Base-by-base conservation (phyloP, 2,888 invertebrate species). In the Euphydryas editha region DNA sequence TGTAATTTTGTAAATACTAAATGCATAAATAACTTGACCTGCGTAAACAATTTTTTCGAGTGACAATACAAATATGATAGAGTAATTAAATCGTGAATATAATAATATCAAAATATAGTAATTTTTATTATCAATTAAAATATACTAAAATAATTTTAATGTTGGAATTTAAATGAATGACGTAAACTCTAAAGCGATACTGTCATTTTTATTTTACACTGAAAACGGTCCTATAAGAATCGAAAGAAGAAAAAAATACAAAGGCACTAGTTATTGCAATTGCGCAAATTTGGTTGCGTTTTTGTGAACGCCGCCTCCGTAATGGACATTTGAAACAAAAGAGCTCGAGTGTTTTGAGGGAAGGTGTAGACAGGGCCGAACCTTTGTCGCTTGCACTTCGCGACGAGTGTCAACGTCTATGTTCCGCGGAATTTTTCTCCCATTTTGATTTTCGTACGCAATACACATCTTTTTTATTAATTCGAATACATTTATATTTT, bases 301-400 rank as follows among this genome's bases (percentile, higher is more conserved):
- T 82, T 72, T 76, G 77, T 73, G 82, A 51, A 51, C 81, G 77
- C 81, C 78, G 77, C 36, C 54, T 36, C 72, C 68, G 72, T 81
- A 81, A 82, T 82, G 80, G 81, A 83, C 80, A 81, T 83, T 81
- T 78, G 78, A 75, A 77, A 77, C 77, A 76, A 80, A 80, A 84
- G 81, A 79, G 79, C 78, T 78, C 71, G 78, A 75, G 74, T 68
- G 74, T 79, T 63, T 80, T 78, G 77, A 76, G 79, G 76, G 79
- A 76, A 73, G 75, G 80, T 75, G 78, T 76, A 85, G 87, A 87
- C 85, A 87, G 80, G 78, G 87, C 47, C 86, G 64, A 74, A 79
- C 81, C 83, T 84, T 86, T 85, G 86, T 85, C 77, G 79, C 73
- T 65, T 67, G 70, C 68, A 62, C 59, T 70, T 58, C 65, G 63